Evolutionary conservation across 2,113 vertebrate species (phyloP).

Genomic region (Setophaga kirtlandii): DNA sequence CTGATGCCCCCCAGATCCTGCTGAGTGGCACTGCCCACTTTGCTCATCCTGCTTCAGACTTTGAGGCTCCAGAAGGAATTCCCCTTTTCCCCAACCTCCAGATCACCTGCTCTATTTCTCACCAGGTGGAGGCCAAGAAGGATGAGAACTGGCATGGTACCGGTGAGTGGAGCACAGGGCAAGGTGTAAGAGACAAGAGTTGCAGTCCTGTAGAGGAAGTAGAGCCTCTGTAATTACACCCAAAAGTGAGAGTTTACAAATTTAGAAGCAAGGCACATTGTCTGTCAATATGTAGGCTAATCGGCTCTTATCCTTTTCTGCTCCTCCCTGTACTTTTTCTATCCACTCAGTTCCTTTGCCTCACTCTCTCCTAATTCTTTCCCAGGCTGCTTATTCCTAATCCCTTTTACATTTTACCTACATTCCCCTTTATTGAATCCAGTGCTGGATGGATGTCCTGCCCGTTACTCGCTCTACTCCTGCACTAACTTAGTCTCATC

Average conservation of each 20-base stretch:
- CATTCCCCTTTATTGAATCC: not conserved
- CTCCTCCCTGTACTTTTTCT: slow-evolving; percentile 33
- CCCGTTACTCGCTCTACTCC: not conserved
- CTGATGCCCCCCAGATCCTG: slow-evolving; percentile 94
- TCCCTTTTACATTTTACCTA: slow-evolving; percentile 34
- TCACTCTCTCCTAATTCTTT: not conserved
- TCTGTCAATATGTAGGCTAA: slow-evolving; percentile 48
- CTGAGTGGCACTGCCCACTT: slow-evolving; percentile 88
- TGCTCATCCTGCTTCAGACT: slow-evolving; percentile 88
- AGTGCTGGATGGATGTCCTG: not conserved
- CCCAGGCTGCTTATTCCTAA: slow-evolving; percentile 31
- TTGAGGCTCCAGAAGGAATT: slow-evolving; percentile 87
- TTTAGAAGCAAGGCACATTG: not conserved
- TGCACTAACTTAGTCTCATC: not conserved
- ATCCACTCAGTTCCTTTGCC: not conserved
- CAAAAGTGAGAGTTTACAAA: not conserved
- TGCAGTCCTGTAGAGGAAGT: not conserved
- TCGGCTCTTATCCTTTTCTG: slow-evolving; percentile 39
- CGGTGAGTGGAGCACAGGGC: slow-evolving; percentile 21
- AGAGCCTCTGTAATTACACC: not conserved
- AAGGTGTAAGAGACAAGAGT: not conserved
- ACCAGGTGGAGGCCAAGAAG: slow-evolving; percentile 80
- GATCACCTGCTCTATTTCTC: slow-evolving; percentile 93
- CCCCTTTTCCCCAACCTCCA: slow-evolving; percentile 92
- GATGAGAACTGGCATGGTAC: slow-evolving; percentile 80